Conservation (phyloP, 2,888 invertebrate genomes). For the Anodontia alba region DNA sequence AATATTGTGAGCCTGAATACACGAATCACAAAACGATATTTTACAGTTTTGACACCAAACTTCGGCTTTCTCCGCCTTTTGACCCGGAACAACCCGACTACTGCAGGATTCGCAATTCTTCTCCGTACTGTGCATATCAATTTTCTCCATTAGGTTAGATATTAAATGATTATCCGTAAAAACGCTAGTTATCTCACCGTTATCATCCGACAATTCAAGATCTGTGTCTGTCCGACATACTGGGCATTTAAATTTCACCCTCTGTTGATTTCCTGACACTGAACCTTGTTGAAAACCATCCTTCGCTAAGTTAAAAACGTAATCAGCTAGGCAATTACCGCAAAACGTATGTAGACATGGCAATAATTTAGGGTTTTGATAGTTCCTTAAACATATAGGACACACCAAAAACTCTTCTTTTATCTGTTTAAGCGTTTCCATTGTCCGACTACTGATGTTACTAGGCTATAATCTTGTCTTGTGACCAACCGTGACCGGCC, state of each 20-base stretch:
- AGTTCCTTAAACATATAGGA: constrained; percentile 64
- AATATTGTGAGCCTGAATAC: constrained; percentile 70
- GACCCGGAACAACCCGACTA: constrained; percentile 45
- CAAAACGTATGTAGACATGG: constrained; percentile 70
- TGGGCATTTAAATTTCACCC: constrained; percentile 60
- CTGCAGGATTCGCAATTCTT: constrained; percentile 67
- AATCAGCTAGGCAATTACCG: constrained; percentile 53
- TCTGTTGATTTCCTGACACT: constrained; percentile 24
- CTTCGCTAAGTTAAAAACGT: constrained; percentile 40
- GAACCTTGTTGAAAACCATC: constrained; percentile 20
- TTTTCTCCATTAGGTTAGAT: constrained; percentile 66
- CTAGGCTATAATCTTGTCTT: neutral
- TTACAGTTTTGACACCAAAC: constrained; percentile 70
- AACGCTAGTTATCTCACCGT: constrained; percentile 52
- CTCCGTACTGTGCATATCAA: constrained; percentile 63
- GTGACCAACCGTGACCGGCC: neutral
- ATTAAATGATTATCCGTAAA: constrained; percentile 69
- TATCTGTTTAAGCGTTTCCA: constrained; percentile 67
- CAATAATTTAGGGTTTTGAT: constrained; percentile 62
- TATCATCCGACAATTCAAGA: constrained; percentile 58
- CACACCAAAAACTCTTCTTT: constrained; percentile 67
- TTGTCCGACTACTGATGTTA: constrained; percentile 10
- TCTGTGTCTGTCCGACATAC: constrained; percentile 62
- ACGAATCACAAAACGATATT: constrained; percentile 67
- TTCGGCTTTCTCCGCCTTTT: constrained; percentile 60